These are phyloP conservation scores for Protosalanx chinensis DNA, from an alignment of 2,797 vertebrate species.

Conservation along the genomic window DNA sequence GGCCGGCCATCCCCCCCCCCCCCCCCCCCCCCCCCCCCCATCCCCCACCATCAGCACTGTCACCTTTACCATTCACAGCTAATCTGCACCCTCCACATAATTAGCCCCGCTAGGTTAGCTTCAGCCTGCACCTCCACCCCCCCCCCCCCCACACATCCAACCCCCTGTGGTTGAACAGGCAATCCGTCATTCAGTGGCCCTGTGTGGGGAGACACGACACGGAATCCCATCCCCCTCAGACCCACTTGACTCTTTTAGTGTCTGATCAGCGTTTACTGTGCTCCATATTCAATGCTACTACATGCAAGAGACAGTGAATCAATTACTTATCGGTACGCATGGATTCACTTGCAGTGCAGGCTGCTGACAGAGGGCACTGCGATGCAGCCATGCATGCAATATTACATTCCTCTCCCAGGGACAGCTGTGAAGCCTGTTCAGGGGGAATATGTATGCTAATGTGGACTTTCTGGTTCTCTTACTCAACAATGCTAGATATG, in stretches of 20 bases:
- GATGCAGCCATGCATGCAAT: constrained; percentile 27
- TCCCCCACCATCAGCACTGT: constrained; percentile 37
- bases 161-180: constrained; percentile 41
- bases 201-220: constrained; percentile 11
- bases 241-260: constrained; percentile 52
- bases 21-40: background rate
- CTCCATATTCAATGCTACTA: constrained; percentile 41
- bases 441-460: background rate
- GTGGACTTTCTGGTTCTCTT: background rate
- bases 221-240: constrained; percentile 7
- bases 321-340: constrained; percentile 45
- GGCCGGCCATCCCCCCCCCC: constrained; percentile 5
- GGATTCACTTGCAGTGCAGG: constrained; percentile 27
- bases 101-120: constrained; percentile 39
- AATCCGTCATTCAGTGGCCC: constrained; percentile 47
- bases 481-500: no score
- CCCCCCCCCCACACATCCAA: constrained; percentile 12
- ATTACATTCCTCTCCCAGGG: background rate
- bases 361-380: constrained; percentile 15
- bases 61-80: constrained; percentile 22
- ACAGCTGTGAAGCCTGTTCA: background rate
- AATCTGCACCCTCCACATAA: constrained; percentile 43
- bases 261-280: constrained; percentile 61
- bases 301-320: constrained; percentile 48
- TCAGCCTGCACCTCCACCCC: constrained; percentile 9